Percentiles rank a stretch among this genome's conserved stretches.
phyloP scores from a whole-genome alignment of 2,113 vertebrate species.

The Vanacampus margaritifer region DNA sequence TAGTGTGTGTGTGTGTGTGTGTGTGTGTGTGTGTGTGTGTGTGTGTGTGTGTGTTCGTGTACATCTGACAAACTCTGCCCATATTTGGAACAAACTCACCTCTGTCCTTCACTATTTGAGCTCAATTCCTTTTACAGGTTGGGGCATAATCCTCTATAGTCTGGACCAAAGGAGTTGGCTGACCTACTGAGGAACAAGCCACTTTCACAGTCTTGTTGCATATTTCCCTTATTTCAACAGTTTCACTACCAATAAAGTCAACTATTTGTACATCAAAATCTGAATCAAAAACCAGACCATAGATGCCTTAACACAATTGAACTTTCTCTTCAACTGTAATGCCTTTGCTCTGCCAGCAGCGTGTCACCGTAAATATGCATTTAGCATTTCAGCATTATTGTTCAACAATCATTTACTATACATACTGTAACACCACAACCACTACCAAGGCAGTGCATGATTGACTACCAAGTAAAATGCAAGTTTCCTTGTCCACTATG shows the following conservation, averaged over 20 bases:
- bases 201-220: background rate
- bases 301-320: background rate
- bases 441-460: background rate
- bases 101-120: slow-evolving; percentile 40
- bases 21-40: no score
- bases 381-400: background rate
- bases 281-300: background rate
- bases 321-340: background rate
- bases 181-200: slow-evolving; percentile 16
- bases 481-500: background rate
- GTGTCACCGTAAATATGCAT: background rate
- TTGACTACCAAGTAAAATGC: background rate
- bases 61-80: slow-evolving; percentile 52
- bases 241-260: background rate
- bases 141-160: slow-evolving; percentile 55
- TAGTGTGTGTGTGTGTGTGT: no score
- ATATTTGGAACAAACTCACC: slow-evolving; percentile 71
- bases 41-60: no score
- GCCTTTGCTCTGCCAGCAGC: background rate
- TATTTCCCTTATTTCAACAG: background rate
- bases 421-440: no score
- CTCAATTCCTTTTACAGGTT: slow-evolving; percentile 74
- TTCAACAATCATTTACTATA: background rate
- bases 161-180: slow-evolving; percentile 18
- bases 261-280: background rate